Evolutionary conservation across 2,888 invertebrate genomes (phyloP), one percentile per base, ranked within the genome.

Genomic region (Limnephilus rhombicus): DNA sequence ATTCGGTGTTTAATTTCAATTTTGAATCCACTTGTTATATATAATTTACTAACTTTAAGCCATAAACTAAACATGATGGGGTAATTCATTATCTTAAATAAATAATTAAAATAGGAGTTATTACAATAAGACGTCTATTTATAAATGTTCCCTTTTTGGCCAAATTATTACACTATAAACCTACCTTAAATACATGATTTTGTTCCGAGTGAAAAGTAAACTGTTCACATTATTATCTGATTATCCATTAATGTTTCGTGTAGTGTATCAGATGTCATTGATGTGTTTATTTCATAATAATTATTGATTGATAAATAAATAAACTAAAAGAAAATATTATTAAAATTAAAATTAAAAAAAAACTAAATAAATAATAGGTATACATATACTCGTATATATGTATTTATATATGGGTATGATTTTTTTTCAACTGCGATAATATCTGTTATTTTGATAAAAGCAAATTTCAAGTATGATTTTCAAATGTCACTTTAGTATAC

Each of bases 31-130:
- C 18, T 31, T 34, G 15, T 18, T 82, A 82, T 34, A 15, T 82
- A 82, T 34, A 15, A 82, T 82, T 31, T 82, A 82, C 2, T 82
- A 82, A 18, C 34, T 82, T 15, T 82, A 82, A 82, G 82, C 82
- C 82, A 82, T 82, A 82, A 82, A 82, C 68, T 68, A 24, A 68
- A 68, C 68, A 68, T 68, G 68, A 68, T 68, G 45, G 86, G 86
- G 86, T 86, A 86, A n/a, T 86, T 86, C 86, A 86, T 86, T 86
- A 86, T 86, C 86, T 29, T 49, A 86, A 83, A 86, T 86, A 86
- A 24, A 86, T 86, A 86, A 41, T 86, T 45, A 49, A 85, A 41
- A 29, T 86, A 86, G 85, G n/a, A 41, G 24, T 68, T 86, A 29
- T 41, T 29, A 45, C 49, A 37, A 86, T 41, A 86, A 45, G n/a